Evolutionary conservation across 2,113 vertebrate species (phyloP), one percentile per base, ranked within the genome.

Genomic region (Scytalopus superciliaris): DNA sequence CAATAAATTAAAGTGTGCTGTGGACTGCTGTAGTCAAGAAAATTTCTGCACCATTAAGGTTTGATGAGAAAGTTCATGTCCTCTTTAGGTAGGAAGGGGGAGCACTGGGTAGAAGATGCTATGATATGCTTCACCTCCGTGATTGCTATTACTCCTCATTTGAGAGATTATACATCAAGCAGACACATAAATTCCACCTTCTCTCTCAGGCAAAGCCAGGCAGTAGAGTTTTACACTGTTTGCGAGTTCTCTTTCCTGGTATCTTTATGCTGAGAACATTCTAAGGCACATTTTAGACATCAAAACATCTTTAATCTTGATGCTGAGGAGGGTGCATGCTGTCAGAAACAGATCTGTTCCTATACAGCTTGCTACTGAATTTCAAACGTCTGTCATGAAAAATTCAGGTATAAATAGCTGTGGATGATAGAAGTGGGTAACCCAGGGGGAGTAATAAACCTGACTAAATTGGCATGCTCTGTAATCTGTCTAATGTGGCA

Each of bases 41-140:
- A 95, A 97, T 97, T 97, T 96, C 96, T 97, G 87, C 80, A 91
- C 88, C 93, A 92, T 97, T 97, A 94, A 96, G 91, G 44, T 87
- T 91, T 96, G 92, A 94, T 92, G 80, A 79, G 79, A 87, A 94
- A 75, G 87, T 76, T 96, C 87, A 13, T 33, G 80, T 90, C 55
- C 91, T 90, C 82, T 70, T 59, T 59, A n/a, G 62, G 77, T 10
- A 47, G 39, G 67, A 83, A n/a, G 31, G 16, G n/a, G 55, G 59
- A 96, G 33, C 18, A 14, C 14, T 47, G 76, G 21, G 33, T n/a
- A 35, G 66, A 56, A 93, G 60, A 50, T 55, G 79, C 37, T 12
- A 9, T 45, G 84, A 42, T 57, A 6, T 39, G 55, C 68, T 94
- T 96, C 84, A 67, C 52, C 40, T 69, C 60, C 31, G 3, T 63